These are phyloP conservation scores for Sphaerodactylus townsendi DNA, from an alignment of 2,113 vertebrate genomes.

Conservation along the genomic window DNA sequence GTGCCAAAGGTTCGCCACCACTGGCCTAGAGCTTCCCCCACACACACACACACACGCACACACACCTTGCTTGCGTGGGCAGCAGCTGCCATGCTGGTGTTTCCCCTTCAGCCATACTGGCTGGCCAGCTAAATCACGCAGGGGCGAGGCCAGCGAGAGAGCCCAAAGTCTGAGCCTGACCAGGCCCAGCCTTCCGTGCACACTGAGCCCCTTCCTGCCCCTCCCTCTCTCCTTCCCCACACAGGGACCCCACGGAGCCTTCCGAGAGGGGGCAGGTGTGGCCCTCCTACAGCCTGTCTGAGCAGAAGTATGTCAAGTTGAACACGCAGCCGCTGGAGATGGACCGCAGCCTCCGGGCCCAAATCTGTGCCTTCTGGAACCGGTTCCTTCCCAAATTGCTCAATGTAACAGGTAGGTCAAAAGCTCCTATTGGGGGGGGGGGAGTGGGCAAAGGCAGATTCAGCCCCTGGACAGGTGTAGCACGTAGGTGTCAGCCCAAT, in stretches of 20 bases:
- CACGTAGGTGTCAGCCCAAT: too few species aligned
- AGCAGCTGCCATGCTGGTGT: too few species aligned
- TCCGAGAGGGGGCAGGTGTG: conserved; percentile 72
- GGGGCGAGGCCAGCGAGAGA: too few species aligned
- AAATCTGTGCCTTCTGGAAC: conserved; percentile 92
- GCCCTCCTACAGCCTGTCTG: conserved; percentile 80
- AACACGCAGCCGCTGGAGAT: conserved; percentile 80
- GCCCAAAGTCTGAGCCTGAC: background rate
- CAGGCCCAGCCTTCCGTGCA: too few species aligned
- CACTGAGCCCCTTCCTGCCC: rapidly evolving
- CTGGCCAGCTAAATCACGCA: too few species aligned
- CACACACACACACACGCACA: too few species aligned
- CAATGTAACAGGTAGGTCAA: conserved; percentile 84
- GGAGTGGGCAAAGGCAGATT: conserved; percentile 2
- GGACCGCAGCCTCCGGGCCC: conserved; percentile 82
- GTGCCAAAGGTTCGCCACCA: too few species aligned
- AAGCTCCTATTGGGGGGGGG: background rate
- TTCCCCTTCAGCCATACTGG: too few species aligned
- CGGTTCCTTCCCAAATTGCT: conserved; percentile 89
- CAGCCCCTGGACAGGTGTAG: background rate
- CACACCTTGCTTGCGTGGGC: too few species aligned
- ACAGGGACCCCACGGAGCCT: conserved; percentile 83
- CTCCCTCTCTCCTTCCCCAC: background rate
- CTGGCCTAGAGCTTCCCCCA: too few species aligned
- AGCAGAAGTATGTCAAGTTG: conserved; percentile 83